A percentile compares a stretch with the other conserved stretches of the same genome.
Evolutionary conservation across 1,140 invertebrate species (phyloP).

Genomic region (Hyposmocoma kahamanoa): DNA sequence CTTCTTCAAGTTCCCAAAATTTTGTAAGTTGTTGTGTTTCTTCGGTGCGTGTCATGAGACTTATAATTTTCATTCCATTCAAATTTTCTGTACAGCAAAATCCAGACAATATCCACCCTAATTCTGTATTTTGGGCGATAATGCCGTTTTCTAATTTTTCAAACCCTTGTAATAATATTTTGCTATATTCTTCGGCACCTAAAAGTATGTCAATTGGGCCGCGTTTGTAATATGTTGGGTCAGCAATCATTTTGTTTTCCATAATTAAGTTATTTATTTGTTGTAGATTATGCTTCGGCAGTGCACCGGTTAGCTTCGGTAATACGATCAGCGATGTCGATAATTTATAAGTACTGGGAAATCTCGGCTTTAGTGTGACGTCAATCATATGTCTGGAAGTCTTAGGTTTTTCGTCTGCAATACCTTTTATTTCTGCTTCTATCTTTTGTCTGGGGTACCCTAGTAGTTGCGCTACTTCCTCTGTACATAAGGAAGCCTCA

Average conservation of each 20-base stretch:
- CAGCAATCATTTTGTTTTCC: neutral
- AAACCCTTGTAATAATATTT: slow-evolving; percentile 2
- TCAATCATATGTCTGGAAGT: slow-evolving; percentile 1
- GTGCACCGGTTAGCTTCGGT: neutral
- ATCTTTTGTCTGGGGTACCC: slow-evolving; percentile 5
- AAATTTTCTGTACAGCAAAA: neutral
- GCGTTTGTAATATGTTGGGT: slow-evolving; percentile 5
- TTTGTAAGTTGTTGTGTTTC: slow-evolving; percentile 2
- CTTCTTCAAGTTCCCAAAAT: slow-evolving; percentile 5
- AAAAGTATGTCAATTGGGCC: slow-evolving; percentile 3
- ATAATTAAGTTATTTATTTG: neutral
- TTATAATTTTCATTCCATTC: neutral
- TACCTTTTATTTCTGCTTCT: slow-evolving; percentile 7
- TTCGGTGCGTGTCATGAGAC: neutral
- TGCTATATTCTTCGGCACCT: neutral
- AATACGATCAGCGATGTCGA: slow-evolving; percentile 3
- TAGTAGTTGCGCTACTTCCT: slow-evolving; percentile 7
- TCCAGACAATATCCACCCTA: slow-evolving; percentile 7
- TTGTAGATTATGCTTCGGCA: neutral
- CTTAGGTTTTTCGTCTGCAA: slow-evolving; percentile 8
- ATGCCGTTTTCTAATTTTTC: neutral
- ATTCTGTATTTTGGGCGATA: slow-evolving; percentile 4
- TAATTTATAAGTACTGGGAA: neutral
- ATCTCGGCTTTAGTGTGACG: slow-evolving; percentile 7
- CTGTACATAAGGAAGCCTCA: slow-evolving; percentile 7